These are phyloP conservation scores for Lysandra bellargus DNA, from an alignment of 2,888 invertebrate genomes.

Conservation along the genomic window DNA sequence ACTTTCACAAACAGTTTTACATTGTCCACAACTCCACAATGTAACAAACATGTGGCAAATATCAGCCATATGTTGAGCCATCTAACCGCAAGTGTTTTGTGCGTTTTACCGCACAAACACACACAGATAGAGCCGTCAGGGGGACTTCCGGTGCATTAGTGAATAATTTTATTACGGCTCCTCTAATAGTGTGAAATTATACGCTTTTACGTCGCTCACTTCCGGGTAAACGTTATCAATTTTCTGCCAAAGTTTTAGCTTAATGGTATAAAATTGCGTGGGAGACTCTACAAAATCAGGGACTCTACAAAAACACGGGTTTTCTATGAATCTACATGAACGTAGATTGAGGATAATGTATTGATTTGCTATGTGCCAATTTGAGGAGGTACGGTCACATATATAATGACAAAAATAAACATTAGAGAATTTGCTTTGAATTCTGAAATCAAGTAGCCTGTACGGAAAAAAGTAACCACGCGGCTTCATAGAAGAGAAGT, in stretches of 20 bases:
- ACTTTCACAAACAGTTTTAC: not conserved
- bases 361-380: too few species aligned
- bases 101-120: constrained; percentile 54
- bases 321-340: too few species aligned
- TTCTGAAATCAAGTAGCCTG: too few species aligned
- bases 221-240: constrained; percentile 44
- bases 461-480: too few species aligned
- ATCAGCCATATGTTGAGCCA: constrained; percentile 73
- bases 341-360: too few species aligned
- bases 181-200: constrained; percentile 62
- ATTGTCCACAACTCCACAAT: not conserved
- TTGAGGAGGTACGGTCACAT: too few species aligned
- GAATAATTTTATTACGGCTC: constrained; percentile 74
- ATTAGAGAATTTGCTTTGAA: too few species aligned
- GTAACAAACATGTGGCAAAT: constrained; percentile 44
- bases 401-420: too few species aligned
- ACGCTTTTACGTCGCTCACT: constrained; percentile 52
- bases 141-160: constrained; percentile 76
- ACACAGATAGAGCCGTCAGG: constrained; percentile 61
- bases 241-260: constrained; percentile 29
- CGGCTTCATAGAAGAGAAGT: too few species aligned
- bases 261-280: not conserved
- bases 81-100: constrained; percentile 63
- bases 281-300: not conserved
- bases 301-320: too few species aligned